Conservation (phyloP, 2,888 invertebrate genomes). For the Linyphia triangularis region DNA sequence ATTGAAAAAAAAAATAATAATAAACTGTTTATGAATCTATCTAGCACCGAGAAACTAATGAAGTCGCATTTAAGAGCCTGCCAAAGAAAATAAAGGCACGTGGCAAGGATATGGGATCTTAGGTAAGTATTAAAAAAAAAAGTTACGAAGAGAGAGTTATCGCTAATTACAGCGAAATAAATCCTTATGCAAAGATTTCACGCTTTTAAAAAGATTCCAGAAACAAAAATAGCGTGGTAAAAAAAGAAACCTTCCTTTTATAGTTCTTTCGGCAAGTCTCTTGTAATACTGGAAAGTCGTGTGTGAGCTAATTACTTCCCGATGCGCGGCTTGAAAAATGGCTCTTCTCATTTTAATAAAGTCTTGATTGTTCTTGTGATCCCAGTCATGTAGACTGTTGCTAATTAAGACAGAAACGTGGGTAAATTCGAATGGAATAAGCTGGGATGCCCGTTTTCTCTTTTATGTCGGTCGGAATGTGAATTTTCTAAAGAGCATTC, state of each 20-base stretch:
- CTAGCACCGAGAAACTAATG: no score
- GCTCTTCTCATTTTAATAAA: conserved; percentile 59
- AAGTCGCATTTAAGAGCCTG: no score
- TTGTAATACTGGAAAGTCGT: conserved; percentile 19
- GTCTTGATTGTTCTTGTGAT: conserved; percentile 60
- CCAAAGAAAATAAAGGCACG: no score
- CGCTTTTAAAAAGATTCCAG: conserved; percentile 41
- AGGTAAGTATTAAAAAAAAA: no score
- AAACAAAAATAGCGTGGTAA: conserved; percentile 17
- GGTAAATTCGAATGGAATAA: conserved; percentile 37
- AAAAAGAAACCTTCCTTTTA: neutral
- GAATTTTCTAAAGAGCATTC: conserved; percentile 20
- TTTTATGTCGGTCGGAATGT: neutral
- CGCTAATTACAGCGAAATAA: conserved; percentile 51
- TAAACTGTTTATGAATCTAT: no score
- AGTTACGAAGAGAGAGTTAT: conserved; percentile 6
- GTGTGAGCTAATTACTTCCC: conserved; percentile 57
- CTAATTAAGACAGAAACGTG: conserved; percentile 51
- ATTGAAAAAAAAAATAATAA: no score
- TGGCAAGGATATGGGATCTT: no score
- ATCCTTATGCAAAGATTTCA: conserved; percentile 29
- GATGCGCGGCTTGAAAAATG: conserved; percentile 49
- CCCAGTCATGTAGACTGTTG: conserved; percentile 44
- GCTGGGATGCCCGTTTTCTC: neutral
- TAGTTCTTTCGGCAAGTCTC: conserved; percentile 2